A percentile compares a stretch with the other conserved stretches of the same genome.
Conservation (phyloP, 2,888 invertebrate genomes). For the Plagiodera versicolora region DNA sequence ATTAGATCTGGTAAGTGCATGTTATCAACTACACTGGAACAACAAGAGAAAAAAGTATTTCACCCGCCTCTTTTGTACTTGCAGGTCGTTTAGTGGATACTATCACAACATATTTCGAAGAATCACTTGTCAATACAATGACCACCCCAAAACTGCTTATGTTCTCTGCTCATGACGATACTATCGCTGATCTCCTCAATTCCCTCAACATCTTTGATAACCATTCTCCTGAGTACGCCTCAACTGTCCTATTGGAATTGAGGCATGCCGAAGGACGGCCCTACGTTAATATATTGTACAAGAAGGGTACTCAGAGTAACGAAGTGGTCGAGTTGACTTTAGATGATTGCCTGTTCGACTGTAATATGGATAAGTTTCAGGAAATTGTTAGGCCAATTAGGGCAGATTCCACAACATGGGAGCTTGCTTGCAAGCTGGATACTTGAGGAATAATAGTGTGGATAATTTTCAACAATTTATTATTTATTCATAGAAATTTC, state of each 20-base stretch:
- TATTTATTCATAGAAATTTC: too few species aligned
- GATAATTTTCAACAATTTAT: too few species aligned
- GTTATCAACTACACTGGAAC: too few species aligned
- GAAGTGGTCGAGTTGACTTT: constrained; percentile 10
- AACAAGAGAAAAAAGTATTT: too few species aligned
- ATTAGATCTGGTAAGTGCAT: too few species aligned
- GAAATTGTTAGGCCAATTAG: constrained; percentile 17
- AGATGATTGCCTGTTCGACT: constrained; percentile 17
- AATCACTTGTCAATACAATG: background rate
- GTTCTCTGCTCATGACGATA: constrained; percentile 78
- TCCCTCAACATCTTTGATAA: constrained; percentile 67
- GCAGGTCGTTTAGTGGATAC: constrained; percentile 32
- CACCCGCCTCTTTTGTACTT: too few species aligned
- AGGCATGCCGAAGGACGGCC: constrained; percentile 42
- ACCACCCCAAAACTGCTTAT: constrained; percentile 63
- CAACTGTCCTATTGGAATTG: constrained; percentile 70
- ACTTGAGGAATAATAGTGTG: too few species aligned
- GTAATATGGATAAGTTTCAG: constrained; percentile 18
- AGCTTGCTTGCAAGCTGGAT: background rate
- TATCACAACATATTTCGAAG: constrained; percentile 26
- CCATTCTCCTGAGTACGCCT: constrained; percentile 66
- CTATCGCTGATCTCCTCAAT: constrained; percentile 69
- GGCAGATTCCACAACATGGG: constrained; percentile 15
- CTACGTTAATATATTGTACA: constrained; percentile 24
- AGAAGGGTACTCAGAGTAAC: constrained; percentile 13